Evolutionary conservation across 2,113 vertebrate genomes (phyloP).

Genomic region (Columba janthina): DNA sequence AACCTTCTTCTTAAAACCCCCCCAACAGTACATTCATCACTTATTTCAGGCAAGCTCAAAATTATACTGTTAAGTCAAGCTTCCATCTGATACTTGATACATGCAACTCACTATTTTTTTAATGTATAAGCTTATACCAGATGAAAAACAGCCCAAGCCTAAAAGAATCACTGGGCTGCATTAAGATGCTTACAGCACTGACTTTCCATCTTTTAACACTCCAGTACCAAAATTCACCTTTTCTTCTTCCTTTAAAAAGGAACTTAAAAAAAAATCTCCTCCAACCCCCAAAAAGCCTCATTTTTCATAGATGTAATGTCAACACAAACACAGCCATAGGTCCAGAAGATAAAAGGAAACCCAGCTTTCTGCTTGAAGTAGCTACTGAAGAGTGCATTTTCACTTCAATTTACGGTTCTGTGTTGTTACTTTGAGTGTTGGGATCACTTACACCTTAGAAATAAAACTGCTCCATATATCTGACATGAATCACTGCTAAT

Average conservation of each 20-base stretch:
- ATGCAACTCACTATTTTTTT: not conserved
- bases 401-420: not conserved
- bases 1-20: not conserved
- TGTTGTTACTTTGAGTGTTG: not conserved
- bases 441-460: not conserved
- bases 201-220: not conserved
- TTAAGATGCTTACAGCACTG: not conserved
- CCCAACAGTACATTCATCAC: not conserved
- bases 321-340: not conserved
- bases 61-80: not conserved
- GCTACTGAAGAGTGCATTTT: not conserved
- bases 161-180: not conserved
- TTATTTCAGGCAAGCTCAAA: conserved; percentile 8
- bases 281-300: not conserved
- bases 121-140: not conserved
- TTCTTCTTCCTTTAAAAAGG: not conserved
- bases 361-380: not conserved
- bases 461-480: not conserved
- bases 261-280: not conserved
- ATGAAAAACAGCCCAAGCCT: not conserved
- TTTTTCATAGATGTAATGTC: not conserved
- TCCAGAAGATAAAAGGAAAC: not conserved
- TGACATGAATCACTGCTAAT: not conserved
- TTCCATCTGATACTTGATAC: not conserved
- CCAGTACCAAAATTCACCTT: not conserved